A percentile compares a stretch with the other conserved stretches of the same genome.
Evolutionary conservation across 2,888 invertebrate genomes (phyloP).

Genomic region (Epicampocera succincta): DNA sequence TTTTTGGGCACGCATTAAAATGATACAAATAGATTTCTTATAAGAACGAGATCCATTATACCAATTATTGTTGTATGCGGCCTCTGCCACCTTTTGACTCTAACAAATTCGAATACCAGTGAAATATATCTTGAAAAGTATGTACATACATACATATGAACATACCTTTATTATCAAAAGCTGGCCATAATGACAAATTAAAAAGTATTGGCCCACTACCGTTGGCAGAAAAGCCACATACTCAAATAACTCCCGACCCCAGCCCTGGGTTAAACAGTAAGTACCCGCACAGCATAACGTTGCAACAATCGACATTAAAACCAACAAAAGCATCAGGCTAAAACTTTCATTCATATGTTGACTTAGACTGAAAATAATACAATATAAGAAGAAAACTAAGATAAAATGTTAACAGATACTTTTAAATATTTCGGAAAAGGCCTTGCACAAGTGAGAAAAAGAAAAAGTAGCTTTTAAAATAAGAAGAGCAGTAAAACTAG

Average conservation of each 20-base stretch:
- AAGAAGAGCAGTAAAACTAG: too few species aligned
- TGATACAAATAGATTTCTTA: conserved; percentile 73
- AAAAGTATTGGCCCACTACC: conserved; percentile 69
- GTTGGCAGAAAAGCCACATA: conserved; percentile 69
- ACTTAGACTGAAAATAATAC: conserved; percentile 65
- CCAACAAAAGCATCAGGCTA: conserved; percentile 66
- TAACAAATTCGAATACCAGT: conserved; percentile 34
- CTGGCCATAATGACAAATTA: conserved; percentile 72
- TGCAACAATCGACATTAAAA: conserved; percentile 68
- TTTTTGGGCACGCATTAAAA: conserved; percentile 74
- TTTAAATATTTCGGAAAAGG: too few species aligned
- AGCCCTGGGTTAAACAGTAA: conserved; percentile 69
- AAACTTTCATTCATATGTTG: conserved; percentile 70
- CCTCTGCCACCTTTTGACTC: conserved; percentile 72
- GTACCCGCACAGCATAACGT: conserved; percentile 70
- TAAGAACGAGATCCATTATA: conserved; percentile 73
- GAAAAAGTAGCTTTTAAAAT: too few species aligned
- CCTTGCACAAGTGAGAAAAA: too few species aligned
- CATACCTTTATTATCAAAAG: conserved; percentile 68
- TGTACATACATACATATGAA: too few species aligned
- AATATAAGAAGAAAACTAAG: too few species aligned
- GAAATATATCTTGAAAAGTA: too few species aligned
- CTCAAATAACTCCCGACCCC: conserved; percentile 68
- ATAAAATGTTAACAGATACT: too few species aligned
- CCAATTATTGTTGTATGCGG: conserved; percentile 75